These are phyloP conservation scores for Trematocara marginatum DNA, from an alignment of 2,113 vertebrate genomes.

Conservation along the genomic window DNA sequence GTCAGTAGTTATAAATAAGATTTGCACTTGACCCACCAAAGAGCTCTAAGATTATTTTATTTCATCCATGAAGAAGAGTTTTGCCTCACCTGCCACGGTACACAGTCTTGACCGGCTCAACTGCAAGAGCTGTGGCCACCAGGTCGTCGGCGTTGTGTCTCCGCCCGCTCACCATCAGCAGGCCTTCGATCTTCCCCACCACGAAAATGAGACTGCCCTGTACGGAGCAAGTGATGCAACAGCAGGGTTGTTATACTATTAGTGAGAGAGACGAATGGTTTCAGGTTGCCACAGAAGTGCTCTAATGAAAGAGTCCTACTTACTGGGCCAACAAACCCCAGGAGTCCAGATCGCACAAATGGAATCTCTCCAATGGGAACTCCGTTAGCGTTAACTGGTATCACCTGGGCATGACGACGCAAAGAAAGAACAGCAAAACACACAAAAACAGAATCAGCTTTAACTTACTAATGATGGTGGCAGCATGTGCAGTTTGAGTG, in stretches of 20 bases:
- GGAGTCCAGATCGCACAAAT: constrained; percentile 89
- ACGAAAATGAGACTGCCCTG: constrained; percentile 97
- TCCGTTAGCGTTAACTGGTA: constrained; percentile 84
- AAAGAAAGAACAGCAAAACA: not conserved
- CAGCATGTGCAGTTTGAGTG: not conserved
- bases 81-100: constrained; percentile 89
- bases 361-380: constrained; percentile 90
- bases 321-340: constrained; percentile 96
- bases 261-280: not conserved
- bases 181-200: constrained; percentile 91
- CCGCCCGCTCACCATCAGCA: constrained; percentile 87
- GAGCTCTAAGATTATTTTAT: not conserved
- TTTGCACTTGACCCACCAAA: not conserved
- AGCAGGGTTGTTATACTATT: not conserved
- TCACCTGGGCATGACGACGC: constrained; percentile 75
- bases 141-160: constrained; percentile 95
- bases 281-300: not conserved
- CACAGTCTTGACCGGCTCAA: constrained; percentile 94
- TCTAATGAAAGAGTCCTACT: constrained; percentile 49
- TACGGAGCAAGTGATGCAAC: not conserved
- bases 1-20: constrained; percentile 11
- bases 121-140: constrained; percentile 91
- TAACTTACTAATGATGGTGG: not conserved
- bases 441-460: not conserved
- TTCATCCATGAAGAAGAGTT: not conserved